phyloP scores from a whole-genome alignment of 2,888 invertebrate genomes.

The Phalangium opilio region DNA sequence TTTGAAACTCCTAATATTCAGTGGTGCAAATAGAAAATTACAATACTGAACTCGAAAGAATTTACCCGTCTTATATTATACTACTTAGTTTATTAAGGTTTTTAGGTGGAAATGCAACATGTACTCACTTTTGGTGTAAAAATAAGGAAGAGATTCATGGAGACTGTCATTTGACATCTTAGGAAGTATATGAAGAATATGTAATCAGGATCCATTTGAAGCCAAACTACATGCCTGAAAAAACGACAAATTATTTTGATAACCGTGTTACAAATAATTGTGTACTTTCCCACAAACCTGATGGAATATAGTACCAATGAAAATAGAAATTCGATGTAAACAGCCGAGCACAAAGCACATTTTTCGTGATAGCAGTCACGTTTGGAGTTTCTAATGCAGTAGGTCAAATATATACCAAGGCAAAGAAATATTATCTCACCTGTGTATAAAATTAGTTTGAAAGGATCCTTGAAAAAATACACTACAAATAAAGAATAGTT shows the following conservation, averaged over 20 bases:
- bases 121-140: slow-evolving; percentile 61
- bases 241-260: too few species aligned
- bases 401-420: slow-evolving; percentile 71
- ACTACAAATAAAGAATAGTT: too few species aligned
- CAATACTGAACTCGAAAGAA: too few species aligned
- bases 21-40: too few species aligned
- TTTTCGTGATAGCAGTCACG: slow-evolving; percentile 45
- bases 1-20: too few species aligned
- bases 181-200: slow-evolving; percentile 63
- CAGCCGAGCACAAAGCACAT: slow-evolving; percentile 61
- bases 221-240: slow-evolving; percentile 44
- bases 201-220: slow-evolving; percentile 49
- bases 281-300: slow-evolving; percentile 31
- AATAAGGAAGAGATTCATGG: slow-evolving; percentile 65
- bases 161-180: slow-evolving; percentile 73
- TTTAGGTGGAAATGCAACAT: too few species aligned
- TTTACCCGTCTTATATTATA: too few species aligned
- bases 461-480: too few species aligned
- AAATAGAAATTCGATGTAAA: slow-evolving; percentile 57
- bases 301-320: slow-evolving; percentile 51
- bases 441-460: slow-evolving; percentile 20
- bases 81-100: too few species aligned
- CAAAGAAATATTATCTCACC: slow-evolving; percentile 63
- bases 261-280: too few species aligned
- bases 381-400: slow-evolving; percentile 71